These are phyloP conservation scores for Cancer borealis DNA, from an alignment of 2,888 invertebrate species.

Conservation along the genomic window DNA sequence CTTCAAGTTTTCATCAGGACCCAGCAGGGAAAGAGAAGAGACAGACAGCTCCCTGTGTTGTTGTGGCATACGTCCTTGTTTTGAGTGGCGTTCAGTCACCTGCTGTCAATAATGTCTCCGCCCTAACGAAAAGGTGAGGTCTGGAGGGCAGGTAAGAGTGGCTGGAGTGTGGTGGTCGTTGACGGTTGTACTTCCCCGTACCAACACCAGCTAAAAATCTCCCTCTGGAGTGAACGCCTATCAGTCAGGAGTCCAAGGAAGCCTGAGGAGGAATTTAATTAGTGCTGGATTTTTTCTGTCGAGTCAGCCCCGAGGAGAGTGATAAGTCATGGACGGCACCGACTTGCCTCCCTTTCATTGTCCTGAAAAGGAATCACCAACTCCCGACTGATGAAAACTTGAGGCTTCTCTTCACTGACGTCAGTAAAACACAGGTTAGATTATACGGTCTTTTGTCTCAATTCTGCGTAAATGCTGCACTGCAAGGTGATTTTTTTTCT, in stretches of 20 bases:
- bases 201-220: not conserved
- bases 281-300: not conserved
- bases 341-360: not conserved
- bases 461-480: not conserved
- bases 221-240: constrained; percentile 4
- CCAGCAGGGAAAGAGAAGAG: not conserved
- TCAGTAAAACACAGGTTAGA: not conserved
- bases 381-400: not conserved
- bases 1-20: not conserved
- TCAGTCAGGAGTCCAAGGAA: not conserved
- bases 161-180: not conserved
- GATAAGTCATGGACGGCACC: not conserved
- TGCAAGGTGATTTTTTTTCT: not conserved
- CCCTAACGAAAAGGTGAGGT: not conserved
- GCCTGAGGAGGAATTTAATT: not conserved
- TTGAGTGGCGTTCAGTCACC: not conserved
- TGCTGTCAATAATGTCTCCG: not conserved
- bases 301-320: not conserved
- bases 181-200: constrained; percentile 11
- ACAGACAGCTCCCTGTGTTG: not conserved
- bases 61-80: not conserved
- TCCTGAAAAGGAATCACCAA: not conserved
- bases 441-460: not conserved
- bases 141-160: not conserved
- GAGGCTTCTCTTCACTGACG: not conserved